Evolutionary conservation across 2,888 invertebrate species (phyloP), one percentile per base, ranked within the genome.

Genomic region (Ophion ellenae): DNA sequence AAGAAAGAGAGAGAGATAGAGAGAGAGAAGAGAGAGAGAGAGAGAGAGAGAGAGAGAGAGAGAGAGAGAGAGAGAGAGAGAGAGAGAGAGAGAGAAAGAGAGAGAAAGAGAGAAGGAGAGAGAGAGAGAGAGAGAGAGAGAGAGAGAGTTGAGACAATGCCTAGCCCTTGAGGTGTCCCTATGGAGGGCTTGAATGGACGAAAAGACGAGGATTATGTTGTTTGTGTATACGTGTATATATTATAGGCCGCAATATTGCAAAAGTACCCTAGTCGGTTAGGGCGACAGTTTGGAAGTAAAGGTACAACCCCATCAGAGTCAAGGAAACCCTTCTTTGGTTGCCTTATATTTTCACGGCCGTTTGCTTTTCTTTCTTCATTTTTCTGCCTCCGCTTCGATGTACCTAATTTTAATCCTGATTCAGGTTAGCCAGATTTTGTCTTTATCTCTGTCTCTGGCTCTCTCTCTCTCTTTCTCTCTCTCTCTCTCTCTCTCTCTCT

Each of bases 181-280:
- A 57, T 57, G 11, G 24, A 63, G 47, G 14, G 14, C 47, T 47
- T 20, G 40, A 40, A 32, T n/a, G 40, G 61, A 45, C 71, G 36
- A 20, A 70, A 76, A 17, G 45, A 57, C 47, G 63, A 79, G 69
- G 73, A 83, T 82, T 86, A 74, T 74, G 64, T 53, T 76, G 28
- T 78, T 75, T 81, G 81, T 69, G 32, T 47, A 47, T 69, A 61
- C 70, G 81, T 69, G 32, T 47, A 45, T 69, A 61, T 75, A 81
- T 81, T 83, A 86, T 87, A 86, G 84, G 81, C 79, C 73, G 82
- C 82, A 87, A 87, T 87, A 87, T 81, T 63, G 83, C 77, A 81
- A 83, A 83, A 83, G 28, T 78, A 59, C 57, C 69, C 69, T 77
- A 75, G 32, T 45, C 70, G 40, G 63, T 59, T 59, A 45, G 17